phyloP scores from a whole-genome alignment of 2,113 vertebrate species.

The Calidris pugnax region DNA sequence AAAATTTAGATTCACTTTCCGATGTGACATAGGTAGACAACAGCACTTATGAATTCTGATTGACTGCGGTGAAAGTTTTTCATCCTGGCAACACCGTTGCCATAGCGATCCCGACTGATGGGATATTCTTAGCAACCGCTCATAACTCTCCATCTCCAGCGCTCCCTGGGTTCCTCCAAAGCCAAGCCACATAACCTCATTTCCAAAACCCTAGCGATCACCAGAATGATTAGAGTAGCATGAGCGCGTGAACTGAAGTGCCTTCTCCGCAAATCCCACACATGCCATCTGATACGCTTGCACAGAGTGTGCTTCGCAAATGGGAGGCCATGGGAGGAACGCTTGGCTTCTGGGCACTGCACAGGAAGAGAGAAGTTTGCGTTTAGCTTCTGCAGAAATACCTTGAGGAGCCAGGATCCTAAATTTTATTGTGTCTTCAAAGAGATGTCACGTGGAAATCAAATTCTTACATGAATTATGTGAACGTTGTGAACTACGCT shows the following conservation, averaged over 20 bases:
- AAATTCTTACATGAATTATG: not conserved
- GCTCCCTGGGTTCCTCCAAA: conserved; percentile 33
- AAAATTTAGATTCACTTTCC: not conserved
- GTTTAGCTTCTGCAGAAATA: not conserved
- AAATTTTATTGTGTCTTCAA: not conserved
- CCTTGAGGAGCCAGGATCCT: not conserved
- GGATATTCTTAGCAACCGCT: conserved; percentile 78
- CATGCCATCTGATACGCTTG: accelerated
- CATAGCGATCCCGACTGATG: conserved; percentile 71
- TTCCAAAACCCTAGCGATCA: not conserved
- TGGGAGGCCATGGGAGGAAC: accelerated
- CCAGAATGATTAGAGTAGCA: not conserved
- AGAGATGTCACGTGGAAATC: not conserved
- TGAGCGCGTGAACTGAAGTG: not conserved
- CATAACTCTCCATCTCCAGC: conserved; percentile 31
- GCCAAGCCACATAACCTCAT: conserved; percentile 26
- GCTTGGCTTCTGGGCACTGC: too few species aligned
- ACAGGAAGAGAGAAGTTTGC: too few species aligned
- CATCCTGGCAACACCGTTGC: conserved; percentile 75
- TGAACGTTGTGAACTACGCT: too few species aligned
- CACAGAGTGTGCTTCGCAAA: accelerated
- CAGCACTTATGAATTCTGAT: conserved; percentile 16
- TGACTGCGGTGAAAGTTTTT: conserved; percentile 56
- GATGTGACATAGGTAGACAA: conserved; percentile 17
- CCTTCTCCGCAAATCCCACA: not conserved